These are phyloP conservation scores for Opisthograptis luteolata DNA, from an alignment of 2,888 invertebrate genomes.

Conservation along the genomic window DNA sequence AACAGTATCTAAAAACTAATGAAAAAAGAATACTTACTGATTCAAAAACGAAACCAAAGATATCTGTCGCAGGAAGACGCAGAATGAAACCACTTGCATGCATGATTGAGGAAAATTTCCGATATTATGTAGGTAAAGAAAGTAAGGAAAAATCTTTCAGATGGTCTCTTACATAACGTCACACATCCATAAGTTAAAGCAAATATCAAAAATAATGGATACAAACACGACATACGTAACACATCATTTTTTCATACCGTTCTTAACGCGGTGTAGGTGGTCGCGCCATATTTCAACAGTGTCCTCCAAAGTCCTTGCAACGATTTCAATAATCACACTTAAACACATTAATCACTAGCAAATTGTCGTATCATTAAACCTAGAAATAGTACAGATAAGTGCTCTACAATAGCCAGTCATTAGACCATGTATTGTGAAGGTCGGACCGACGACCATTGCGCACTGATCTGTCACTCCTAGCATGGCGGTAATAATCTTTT, in stretches of 20 bases:
- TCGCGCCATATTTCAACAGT: constrained; percentile 13
- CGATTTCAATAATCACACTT: constrained; percentile 24
- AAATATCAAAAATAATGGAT: no score
- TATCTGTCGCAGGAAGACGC: no score
- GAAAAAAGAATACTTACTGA: no score
- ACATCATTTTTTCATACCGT: not conserved
- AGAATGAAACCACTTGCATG: no score
- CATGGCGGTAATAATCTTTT: constrained; percentile 45
- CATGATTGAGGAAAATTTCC: no score
- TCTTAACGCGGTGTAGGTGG: constrained; percentile 9
- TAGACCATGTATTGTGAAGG: constrained; percentile 38
- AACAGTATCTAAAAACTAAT: no score
- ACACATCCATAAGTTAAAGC: no score
- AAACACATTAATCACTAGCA: constrained; percentile 37
- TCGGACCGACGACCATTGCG: constrained; percentile 20
- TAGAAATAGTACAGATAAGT: constrained; percentile 36
- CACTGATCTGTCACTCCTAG: constrained; percentile 45
- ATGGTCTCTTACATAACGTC: no score
- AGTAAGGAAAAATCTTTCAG: no score
- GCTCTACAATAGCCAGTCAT: constrained; percentile 33
- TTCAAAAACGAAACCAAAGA: no score
- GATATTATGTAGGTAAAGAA: no score
- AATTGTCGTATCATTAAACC: constrained; percentile 43
- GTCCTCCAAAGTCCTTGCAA: constrained; percentile 35
- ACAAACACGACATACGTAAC: not conserved